Base-by-base conservation (phyloP, 1,140 invertebrate genomes). In the Phymorhynchus buccinoides region DNA sequence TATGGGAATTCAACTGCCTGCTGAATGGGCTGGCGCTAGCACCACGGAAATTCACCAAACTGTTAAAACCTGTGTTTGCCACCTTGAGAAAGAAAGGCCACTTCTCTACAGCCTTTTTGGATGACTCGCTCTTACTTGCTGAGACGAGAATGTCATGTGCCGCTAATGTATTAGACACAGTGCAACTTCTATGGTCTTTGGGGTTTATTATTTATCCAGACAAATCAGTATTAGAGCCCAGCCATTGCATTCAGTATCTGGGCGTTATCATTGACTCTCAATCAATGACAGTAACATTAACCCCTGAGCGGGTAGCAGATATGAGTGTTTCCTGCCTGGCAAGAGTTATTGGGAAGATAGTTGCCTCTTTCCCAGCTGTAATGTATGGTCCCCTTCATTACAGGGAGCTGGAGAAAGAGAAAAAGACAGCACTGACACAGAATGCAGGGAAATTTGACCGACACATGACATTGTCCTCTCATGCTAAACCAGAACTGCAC, bases 1-100 rank as follows among this genome's bases (percentile, higher is more conserved):
- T 86, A 3, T 87, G 83, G 62, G 79, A 86, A 35, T 88, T 86
- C 52, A 85, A 75, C 3, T 77, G 68, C 32, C 37, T 88, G 7
- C 86, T 86, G 18, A 86, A 86, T 75, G 87, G 84, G 1, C n/a
- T 88, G 12, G 73, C 81, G 48, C 39, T 37, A 22, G 85, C 68
- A 79, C 85, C 85, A 4, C 7, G 85, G 32, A n/a, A 48, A 27
- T 86, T 86, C 32, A 86, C 85, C 30, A 84, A 86, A 30, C 1
- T 86, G 18, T 14, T 86, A 52, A 86, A 86, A 80, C 85, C 68
- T 35, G 56, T 86, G 37, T 86, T 86, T 56, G 81, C 80, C 37
- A 56, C 18, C 32, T 62, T 86, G n/a, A 56, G 81, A 42, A 4
- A 62, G 14, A 27, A 86, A 73, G 85, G 81, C 18, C 73, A 73